Evolutionary conservation across 2,113 vertebrate genomes (phyloP).

Genomic region (Brachyistius frenatus): DNA sequence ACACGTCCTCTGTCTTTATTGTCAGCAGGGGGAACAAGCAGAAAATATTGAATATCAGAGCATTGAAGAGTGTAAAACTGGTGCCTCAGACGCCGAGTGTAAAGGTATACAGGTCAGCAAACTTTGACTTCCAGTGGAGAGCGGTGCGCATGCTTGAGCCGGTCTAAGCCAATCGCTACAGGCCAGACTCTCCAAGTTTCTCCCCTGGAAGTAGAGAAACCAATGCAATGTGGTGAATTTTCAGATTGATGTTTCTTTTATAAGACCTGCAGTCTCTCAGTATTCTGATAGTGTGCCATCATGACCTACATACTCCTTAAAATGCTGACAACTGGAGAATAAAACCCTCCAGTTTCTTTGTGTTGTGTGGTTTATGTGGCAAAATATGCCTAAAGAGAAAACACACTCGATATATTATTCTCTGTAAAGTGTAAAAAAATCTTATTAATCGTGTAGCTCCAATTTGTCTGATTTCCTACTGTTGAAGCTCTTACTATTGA

Average conservation of each 20-base stretch:
- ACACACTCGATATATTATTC: constrained; percentile 62
- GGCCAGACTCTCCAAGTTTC: constrained; percentile 48
- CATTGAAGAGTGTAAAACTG: constrained; percentile 64
- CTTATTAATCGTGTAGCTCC: neutral
- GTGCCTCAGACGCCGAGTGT: constrained; percentile 42
- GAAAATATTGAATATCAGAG: constrained; percentile 60
- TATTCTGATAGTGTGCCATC: constrained; percentile 78
- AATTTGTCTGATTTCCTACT: constrained; percentile 13
- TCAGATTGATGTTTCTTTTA: constrained; percentile 82
- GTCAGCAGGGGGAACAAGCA: constrained; percentile 54
- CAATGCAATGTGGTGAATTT: constrained; percentile 61
- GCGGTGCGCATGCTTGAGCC: constrained; percentile 40
- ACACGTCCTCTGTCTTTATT: constrained; percentile 48
- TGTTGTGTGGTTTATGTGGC: constrained; percentile 41
- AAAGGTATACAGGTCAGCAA: constrained; percentile 68
- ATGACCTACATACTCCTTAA: constrained; percentile 81
- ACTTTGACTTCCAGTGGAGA: constrained; percentile 68
- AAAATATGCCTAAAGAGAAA: constrained; percentile 58
- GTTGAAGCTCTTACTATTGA: constrained; percentile 21
- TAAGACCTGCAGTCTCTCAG: constrained; percentile 75
- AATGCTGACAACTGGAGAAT: constrained; percentile 79
- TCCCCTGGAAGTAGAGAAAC: constrained; percentile 48
- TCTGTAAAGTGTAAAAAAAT: constrained; percentile 57
- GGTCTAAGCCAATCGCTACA: constrained; percentile 42
- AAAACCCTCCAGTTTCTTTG: constrained; percentile 64